phyloP scores from a whole-genome alignment of 2,797 vertebrate species.

The Coccyzus lansbergi region DNA sequence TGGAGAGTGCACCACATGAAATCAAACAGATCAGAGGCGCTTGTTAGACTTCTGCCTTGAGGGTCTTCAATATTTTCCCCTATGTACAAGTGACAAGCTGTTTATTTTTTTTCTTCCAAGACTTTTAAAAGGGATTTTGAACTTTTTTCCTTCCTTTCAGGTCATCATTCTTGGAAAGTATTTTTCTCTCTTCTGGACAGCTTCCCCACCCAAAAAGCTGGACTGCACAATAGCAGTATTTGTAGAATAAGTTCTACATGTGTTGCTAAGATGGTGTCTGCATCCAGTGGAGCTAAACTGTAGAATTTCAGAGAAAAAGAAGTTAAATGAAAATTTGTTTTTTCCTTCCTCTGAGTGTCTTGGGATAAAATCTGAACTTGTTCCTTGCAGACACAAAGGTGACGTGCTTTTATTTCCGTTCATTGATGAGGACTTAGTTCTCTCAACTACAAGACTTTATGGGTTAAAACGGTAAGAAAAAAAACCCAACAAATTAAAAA shows the following conservation, averaged over 20 bases:
- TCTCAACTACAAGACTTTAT: background rate
- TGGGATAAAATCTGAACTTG: background rate
- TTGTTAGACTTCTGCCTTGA: background rate
- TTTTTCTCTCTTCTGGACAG: background rate
- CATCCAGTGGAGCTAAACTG: background rate
- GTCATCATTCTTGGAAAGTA: background rate
- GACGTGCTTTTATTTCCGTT: background rate
- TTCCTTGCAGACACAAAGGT: background rate
- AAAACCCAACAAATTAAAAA: background rate
- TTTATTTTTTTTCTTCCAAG: background rate
- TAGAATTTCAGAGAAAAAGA: background rate
- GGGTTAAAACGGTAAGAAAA: background rate
- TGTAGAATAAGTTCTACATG: background rate
- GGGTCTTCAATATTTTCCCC: background rate
- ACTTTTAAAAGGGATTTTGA: background rate
- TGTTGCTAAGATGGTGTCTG: background rate
- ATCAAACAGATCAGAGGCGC: conserved; percentile 16
- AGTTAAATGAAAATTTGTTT: accelerated
- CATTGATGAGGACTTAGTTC: background rate
- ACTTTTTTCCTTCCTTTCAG: background rate
- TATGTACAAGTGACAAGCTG: background rate
- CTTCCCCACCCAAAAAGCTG: background rate
- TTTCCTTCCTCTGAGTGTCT: background rate
- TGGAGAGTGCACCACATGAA: background rate
- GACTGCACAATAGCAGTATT: background rate